Evolutionary conservation across 2,797 vertebrate species (phyloP), one percentile per base, ranked within the genome.

Genomic region (Pseudomugil gertrudae): DNA sequence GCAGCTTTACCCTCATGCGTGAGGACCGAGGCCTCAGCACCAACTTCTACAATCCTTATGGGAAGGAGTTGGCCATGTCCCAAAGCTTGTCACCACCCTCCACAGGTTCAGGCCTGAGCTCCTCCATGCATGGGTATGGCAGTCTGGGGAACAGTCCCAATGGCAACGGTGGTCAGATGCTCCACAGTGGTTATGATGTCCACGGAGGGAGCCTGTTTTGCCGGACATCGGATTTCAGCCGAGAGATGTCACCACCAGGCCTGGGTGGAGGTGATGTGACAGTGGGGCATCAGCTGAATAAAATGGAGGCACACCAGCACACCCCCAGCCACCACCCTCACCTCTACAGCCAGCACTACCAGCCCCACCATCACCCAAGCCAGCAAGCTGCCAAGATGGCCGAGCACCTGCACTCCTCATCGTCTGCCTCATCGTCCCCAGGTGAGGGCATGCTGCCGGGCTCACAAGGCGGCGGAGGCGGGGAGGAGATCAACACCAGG

Each of bases 401-500:
- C 24, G 95, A 95, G 67, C 92, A 93, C 59, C 89, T 90, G 57
- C 91, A 91, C 59, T 89, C 90, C 36, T 89, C 91, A 0, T 88
- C 91, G 1, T 87, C 90, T 7, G 67, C 87, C 51, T 68, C 90
- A 29, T 90, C 90, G 67, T 87, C 92, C 23, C 85, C 90, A 8
- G 79, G 90, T 1, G 92, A 94, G 60, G 88, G 92, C 60, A 83
- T 90, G 84, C 83, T 92, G 74, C 53, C 86, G 4, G 67, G 88
- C 67, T 78, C 90, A 55, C 89, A 90, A 72, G 89, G 88, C 29
- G 40, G 81, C 2, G 80, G 82, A 2, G 74, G 70, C 15, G 92
- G 93, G 1, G 94, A 95, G 87, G 95, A 95, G 85, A 95, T 95
- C 88, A 94, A 96, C 92, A 96, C 95, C 85, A 87, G 93, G 80